Conservation (phyloP, 1,140 invertebrate genomes). For the Ridgeia piscesae region DNA sequence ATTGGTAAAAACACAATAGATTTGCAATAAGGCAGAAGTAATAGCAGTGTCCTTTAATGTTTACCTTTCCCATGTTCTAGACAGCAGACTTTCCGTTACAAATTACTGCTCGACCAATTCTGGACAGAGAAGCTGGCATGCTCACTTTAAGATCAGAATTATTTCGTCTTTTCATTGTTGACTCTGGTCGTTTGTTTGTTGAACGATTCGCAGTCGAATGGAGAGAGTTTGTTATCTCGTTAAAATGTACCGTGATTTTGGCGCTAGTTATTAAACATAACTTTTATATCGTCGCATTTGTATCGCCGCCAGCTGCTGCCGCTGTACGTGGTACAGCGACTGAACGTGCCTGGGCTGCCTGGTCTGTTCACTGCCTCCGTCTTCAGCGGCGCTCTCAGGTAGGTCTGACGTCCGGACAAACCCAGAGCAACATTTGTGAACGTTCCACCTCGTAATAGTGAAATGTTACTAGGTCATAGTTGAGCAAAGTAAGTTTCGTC, state of each 20-base stretch:
- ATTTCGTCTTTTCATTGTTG: too few relatives aligned
- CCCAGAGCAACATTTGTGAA: background rate
- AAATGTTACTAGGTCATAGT: background rate
- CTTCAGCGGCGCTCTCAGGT: conserved; percentile 81
- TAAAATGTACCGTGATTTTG: background rate
- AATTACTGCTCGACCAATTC: too few relatives aligned
- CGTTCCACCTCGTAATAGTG: background rate
- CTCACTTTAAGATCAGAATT: too few relatives aligned
- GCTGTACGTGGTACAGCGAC: conserved; percentile 77
- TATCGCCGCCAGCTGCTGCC: conserved; percentile 69
- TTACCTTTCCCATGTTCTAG: too few relatives aligned
- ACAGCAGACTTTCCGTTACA: too few relatives aligned
- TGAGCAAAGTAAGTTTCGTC: background rate
- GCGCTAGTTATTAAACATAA: background rate
- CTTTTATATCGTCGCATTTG: background rate
- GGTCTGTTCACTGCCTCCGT: conserved; percentile 89
- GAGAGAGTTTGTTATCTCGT: too few relatives aligned
- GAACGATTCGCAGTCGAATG: too few relatives aligned
- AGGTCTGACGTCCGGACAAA: conserved; percentile 14
- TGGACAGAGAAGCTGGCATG: too few relatives aligned
- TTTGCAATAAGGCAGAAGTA: too few relatives aligned
- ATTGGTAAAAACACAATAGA: too few relatives aligned
- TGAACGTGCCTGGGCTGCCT: conserved; percentile 75
- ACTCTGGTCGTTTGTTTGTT: too few relatives aligned
- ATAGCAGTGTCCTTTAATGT: too few relatives aligned